phyloP scores from a whole-genome alignment of 2,888 invertebrate genomes.

The Physocephala rufipes region DNA sequence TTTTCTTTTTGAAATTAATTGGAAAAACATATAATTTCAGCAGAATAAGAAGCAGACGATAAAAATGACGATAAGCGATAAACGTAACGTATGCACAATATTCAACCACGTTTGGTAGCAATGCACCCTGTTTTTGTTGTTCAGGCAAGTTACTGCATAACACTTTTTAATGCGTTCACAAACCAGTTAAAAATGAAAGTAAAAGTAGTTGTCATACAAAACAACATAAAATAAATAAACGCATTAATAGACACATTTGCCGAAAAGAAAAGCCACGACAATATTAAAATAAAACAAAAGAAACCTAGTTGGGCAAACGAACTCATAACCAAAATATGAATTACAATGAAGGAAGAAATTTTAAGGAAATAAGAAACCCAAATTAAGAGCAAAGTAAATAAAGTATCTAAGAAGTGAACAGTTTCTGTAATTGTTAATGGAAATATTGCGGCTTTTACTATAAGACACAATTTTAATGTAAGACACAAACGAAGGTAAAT shows the following conservation, averaged over 20 bases:
- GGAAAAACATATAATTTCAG: not conserved
- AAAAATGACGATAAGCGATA: constrained; percentile 11
- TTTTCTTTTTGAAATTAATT: not conserved
- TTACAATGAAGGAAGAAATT: too few relatives aligned
- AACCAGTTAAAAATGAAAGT: constrained; percentile 34
- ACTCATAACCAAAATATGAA: not conserved
- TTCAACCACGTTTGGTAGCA: constrained; percentile 14
- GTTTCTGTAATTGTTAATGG: too few relatives aligned
- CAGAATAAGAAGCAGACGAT: constrained; percentile 20
- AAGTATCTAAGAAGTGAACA: too few relatives aligned
- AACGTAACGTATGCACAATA: constrained; percentile 7
- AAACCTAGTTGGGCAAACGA: too few relatives aligned
- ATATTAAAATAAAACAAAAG: not conserved
- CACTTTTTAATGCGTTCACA: constrained; percentile 9
- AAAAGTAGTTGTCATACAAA: constrained; percentile 26
- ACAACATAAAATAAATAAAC: not conserved
- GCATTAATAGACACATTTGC: not conserved
- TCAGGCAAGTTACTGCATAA: not conserved
- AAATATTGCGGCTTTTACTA: too few relatives aligned
- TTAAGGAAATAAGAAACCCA: not conserved
- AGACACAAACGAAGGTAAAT: too few relatives aligned
- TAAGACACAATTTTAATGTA: too few relatives aligned
- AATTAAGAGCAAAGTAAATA: too few relatives aligned
- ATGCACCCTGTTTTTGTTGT: not conserved
- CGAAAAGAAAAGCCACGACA: not conserved